Evolutionary conservation across 2,113 vertebrate species (phyloP), one percentile per base, ranked within the genome.

Genomic region (Gasterosteus nipponicus): DNA sequence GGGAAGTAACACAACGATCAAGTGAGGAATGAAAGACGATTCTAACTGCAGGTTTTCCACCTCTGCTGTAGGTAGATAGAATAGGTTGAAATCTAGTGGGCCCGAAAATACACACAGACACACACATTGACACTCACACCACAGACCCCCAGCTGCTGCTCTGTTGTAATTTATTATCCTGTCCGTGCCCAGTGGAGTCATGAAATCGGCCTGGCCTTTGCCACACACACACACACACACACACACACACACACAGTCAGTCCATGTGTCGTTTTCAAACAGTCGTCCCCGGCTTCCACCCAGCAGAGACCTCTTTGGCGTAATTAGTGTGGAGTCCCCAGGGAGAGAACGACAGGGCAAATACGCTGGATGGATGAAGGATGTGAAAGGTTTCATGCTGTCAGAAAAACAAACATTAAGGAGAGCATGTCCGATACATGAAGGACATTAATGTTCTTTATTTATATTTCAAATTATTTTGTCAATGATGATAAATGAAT

Each of bases 251-350:
- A 73, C 58, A 35, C 42, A 29, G 47, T 8, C 49, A 77, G 41
- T 47, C 68, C 70, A 69, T 31, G 67, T 67, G 35, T 78, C 80
- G 82, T 77, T 81, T 81, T 84, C 84, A 81, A 86, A 80, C 73
- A 87, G 77, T 83, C 81, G 61, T 79, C 41, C 41, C 49, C n/a
- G 5, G 69, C 65, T 64, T 0, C 68, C 77, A 73, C 77, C 82
- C 61, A 59, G 80, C 77, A 82, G 81, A 87, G 88, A 93, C 89
- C 89, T 90, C 85, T 92, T 91, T 74, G 77, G 82, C 86, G 93
- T 94, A 93, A 94, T 95, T 93, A 93, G 91, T 82, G 85, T 77
- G 80, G 72, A 59, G 80, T 89, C 92, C 87, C 88, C 44, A 35
- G 83, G 86, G 92, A 87, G 69, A 22, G 18, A 73, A 77, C 71